Conservation (phyloP, 2,888 invertebrate genomes). For the Drosophila paranaensis region DNA sequence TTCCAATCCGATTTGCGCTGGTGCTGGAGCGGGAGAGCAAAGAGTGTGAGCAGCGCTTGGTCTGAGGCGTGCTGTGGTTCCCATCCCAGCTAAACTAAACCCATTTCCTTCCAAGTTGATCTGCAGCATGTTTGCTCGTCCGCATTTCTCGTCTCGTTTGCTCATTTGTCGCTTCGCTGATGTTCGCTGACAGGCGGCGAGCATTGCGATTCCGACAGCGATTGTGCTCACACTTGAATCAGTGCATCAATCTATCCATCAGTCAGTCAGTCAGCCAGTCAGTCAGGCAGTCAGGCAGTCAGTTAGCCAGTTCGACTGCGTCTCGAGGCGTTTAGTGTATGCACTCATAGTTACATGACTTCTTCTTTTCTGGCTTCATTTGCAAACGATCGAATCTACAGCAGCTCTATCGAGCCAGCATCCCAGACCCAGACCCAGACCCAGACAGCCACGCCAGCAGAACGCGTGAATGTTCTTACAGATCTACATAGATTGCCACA, state of each 20-base stretch:
- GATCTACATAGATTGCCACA: slow-evolving; percentile 37
- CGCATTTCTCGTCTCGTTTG: slow-evolving; percentile 59
- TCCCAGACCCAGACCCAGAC: slow-evolving; percentile 1
- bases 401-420: slow-evolving; percentile 35
- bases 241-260: slow-evolving; percentile 61
- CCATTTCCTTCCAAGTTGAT: slow-evolving; percentile 46
- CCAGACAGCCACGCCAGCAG: slow-evolving; percentile 25
- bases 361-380: slow-evolving; percentile 44
- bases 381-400: slow-evolving; percentile 48
- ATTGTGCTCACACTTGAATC: slow-evolving; percentile 62
- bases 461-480: slow-evolving; percentile 36
- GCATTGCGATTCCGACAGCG: slow-evolving; percentile 42
- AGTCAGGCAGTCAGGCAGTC: slow-evolving; percentile 3
- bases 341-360: slow-evolving; percentile 43
- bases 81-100: slow-evolving; percentile 37
- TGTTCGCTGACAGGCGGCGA: slow-evolving; percentile 57
- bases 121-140: slow-evolving; percentile 61
- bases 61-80: slow-evolving; percentile 45
- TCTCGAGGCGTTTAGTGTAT: slow-evolving; percentile 44
- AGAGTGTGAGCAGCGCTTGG: not conserved
- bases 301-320: slow-evolving; percentile 9
- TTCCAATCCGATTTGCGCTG: slow-evolving; percentile 39
- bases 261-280: slow-evolving; percentile 28
- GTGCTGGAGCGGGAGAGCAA: not conserved
- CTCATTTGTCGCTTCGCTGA: slow-evolving; percentile 76